phyloP scores from a whole-genome alignment of 2,113 vertebrate species.

The Vulpes ferrilata region DNA sequence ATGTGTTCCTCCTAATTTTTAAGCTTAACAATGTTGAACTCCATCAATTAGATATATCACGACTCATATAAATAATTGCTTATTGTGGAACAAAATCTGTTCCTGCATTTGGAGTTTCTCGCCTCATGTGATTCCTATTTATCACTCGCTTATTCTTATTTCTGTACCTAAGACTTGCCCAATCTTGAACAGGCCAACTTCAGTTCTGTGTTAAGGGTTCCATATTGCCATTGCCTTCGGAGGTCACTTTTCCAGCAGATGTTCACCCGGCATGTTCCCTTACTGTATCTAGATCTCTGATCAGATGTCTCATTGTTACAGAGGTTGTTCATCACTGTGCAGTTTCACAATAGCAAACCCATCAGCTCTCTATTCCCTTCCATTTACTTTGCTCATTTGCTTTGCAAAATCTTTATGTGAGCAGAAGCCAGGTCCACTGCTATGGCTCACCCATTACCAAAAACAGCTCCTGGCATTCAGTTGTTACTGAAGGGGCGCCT shows the following conservation, averaged over 20 bases:
- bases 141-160: neutral
- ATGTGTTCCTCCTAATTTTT: neutral
- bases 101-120: neutral
- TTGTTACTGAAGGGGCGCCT: neutral
- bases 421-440: accelerated
- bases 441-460: neutral
- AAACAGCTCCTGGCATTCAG: too few species aligned
- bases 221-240: neutral
- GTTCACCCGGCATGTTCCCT: neutral
- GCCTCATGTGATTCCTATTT: neutral
- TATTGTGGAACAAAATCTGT: neutral
- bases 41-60: neutral
- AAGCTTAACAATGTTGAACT: neutral
- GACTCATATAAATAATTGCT: neutral
- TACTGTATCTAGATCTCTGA: neutral
- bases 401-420: neutral
- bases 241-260: neutral
- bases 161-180: neutral
- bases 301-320: neutral
- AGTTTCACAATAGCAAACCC: neutral
- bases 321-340: neutral
- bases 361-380: neutral
- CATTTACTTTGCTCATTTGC: neutral
- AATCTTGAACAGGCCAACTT: neutral
- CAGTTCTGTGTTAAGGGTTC: neutral